A percentile compares a stretch with the other conserved stretches of the same genome.
Evolutionary conservation across 2,113 vertebrate genomes (phyloP).

Genomic region (Hypanus sabinus): DNA sequence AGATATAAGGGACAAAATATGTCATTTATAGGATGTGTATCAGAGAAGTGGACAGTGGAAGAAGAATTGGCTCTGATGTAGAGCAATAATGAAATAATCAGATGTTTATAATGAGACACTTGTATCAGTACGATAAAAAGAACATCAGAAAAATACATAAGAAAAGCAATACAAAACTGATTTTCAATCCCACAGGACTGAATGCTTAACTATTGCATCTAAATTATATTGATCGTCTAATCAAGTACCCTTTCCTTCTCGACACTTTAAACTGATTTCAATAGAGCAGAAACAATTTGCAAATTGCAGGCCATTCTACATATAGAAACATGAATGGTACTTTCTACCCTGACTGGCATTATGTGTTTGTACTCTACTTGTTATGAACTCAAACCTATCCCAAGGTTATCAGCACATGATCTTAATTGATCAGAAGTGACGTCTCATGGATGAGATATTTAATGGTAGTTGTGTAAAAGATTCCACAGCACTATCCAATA

Average conservation of each 20-base stretch:
- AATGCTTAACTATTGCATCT: not conserved
- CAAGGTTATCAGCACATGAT: not conserved
- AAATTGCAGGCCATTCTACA: not conserved
- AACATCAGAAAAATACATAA: not conserved
- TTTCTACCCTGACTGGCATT: not conserved
- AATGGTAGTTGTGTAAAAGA: not conserved
- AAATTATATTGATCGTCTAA: not conserved
- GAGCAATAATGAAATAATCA: constrained; percentile 27
- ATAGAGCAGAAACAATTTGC: not conserved
- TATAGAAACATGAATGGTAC: not conserved
- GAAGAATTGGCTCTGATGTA: constrained; percentile 9
- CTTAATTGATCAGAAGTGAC: not conserved
- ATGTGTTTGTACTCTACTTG: not conserved
- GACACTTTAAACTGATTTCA: not conserved
- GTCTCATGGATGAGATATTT: not conserved
- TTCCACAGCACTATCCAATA: not conserved
- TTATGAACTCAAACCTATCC: not conserved
- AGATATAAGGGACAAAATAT: not conserved
- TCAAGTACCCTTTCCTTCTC: not conserved
- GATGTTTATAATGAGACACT: constrained; percentile 31
- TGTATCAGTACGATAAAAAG: constrained; percentile 1
- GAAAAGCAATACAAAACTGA: constrained; percentile 24
- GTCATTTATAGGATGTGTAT: not conserved
- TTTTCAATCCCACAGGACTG: constrained; percentile 20
- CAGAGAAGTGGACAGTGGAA: constrained; percentile 27